Evolutionary conservation across 1,140 invertebrate species (phyloP), one percentile per base, ranked within the genome.

Genomic region (Gryllus bimaculatus): DNA sequence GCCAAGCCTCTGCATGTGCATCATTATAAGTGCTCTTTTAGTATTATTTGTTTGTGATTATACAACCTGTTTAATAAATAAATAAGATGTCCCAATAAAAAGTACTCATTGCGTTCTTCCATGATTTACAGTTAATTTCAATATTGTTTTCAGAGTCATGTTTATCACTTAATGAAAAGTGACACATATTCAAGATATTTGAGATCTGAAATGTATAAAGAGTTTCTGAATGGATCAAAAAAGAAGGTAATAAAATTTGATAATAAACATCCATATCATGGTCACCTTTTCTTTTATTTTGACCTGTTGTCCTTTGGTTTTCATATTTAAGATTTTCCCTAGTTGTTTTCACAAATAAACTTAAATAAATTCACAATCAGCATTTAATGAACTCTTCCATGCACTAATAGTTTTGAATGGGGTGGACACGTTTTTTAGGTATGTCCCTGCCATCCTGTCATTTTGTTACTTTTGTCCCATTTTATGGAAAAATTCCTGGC

Each of bases 81-180:
- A 39, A 39, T 39, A 39, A 39, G 26, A 39, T 39, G 1, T 39
- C 1, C 26, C 26, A 39, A 39, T 39, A 5, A 39, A 39, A 39
- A 39, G 1, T 39, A 39, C 26, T 2, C 26, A 39, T 39, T 39
- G 26, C 26, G 26, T 39, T 39, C 26, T 39, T 39, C 26, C 26
- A 5, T 39, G 26, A 39, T 5, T 39, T 39, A 39, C 5, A 39
- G 26, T 39, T 39, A 39, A 39, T 39, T 39, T 39, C 26, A 2
- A 39, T 39, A 39, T 39, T 39, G 26, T 39, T 39, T 88, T 74
- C 88, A 98, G 94, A 96, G 97, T 10, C 98, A 99, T 87, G 97
- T 99, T 48, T 99, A 99, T 87, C 97, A 99, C 85, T 88, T 99
- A 80, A 99, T 99, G 98, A 99, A 99, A 85, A 98, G 95, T 83